Conservation (phyloP, 2,797 vertebrate genomes). For the Rhynchonycteris naso region DNA sequence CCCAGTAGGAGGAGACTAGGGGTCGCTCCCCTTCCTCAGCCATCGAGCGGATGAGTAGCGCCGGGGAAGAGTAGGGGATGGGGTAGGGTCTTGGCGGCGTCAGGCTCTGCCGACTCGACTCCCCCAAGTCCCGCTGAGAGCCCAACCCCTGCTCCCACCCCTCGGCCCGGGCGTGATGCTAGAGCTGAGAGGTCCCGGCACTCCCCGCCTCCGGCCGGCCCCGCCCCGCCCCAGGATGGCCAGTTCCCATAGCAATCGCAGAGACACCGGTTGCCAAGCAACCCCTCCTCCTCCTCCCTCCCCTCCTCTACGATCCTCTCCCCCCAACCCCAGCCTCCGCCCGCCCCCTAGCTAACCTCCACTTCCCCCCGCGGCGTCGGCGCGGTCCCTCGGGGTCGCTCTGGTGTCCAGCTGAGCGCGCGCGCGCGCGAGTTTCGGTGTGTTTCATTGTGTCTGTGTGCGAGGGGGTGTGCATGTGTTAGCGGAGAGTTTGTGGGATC, state of each 20-base stretch:
- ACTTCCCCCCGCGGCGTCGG: constrained; percentile 57
- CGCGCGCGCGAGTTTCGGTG: constrained; percentile 71
- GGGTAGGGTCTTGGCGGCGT: neutral
- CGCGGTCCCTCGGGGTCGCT: constrained; percentile 66
- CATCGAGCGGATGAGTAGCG: neutral
- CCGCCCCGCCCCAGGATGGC: constrained; percentile 83
- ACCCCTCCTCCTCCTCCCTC: constrained; percentile 78
- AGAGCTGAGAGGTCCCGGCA: neutral
- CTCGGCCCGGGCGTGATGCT: neutral
- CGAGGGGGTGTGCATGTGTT: constrained; percentile 69
- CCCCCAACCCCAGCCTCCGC: constrained; percentile 45
- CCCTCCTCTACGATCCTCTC: constrained; percentile 31
- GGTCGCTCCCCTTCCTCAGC: neutral
- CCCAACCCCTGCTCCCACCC: neutral
- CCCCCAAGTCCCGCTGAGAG: no score
- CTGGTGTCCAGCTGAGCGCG: constrained; percentile 5
- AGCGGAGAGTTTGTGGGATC: constrained; percentile 68
- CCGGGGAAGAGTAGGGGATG: neutral
- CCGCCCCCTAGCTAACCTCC: constrained; percentile 51
- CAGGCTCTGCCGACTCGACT: neutral
- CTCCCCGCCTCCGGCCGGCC: constrained; percentile 76
- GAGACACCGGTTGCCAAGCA: constrained; percentile 95
- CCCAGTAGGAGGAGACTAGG: neutral
- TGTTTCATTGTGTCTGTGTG: constrained; percentile 74
- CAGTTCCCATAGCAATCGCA: constrained; percentile 97